A percentile compares a stretch with the other conserved stretches of the same genome.
These are phyloP conservation scores for Copidosoma aretas DNA, from an alignment of 2,888 invertebrate genomes.

Conservation along the genomic window DNA sequence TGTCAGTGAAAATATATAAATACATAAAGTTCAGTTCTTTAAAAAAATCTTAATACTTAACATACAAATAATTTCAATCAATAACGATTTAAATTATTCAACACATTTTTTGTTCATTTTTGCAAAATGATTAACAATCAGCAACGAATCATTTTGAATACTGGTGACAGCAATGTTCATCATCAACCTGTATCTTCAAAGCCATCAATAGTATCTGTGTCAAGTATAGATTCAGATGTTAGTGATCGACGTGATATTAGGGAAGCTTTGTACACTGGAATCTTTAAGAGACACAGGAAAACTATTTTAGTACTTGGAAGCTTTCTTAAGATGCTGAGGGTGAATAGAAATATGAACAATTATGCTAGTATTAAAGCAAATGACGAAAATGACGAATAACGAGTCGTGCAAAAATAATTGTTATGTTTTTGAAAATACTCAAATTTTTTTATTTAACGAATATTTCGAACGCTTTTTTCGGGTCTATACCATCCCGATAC, in stretches of 20 bases:
- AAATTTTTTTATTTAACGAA: constrained; percentile 32
- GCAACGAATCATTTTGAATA: constrained; percentile 55
- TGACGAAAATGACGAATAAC: constrained; percentile 58
- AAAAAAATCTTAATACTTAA: neutral
- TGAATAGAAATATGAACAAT: constrained; percentile 62
- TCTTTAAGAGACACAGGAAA: constrained; percentile 60
- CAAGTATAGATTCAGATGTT: constrained; percentile 60
- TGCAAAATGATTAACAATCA: constrained; percentile 59
- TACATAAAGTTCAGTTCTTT: neutral
- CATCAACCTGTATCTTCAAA: constrained; percentile 58
- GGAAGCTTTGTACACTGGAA: constrained; percentile 60
- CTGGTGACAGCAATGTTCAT: constrained; percentile 53
- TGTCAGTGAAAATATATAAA: constrained; percentile 13
- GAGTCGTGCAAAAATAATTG: constrained; percentile 23
- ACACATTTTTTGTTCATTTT: neutral
- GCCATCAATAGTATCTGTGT: constrained; percentile 58
- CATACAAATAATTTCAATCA: neutral
- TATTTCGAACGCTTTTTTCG: neutral
- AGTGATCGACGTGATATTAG: constrained; percentile 60
- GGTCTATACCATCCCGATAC: neutral
- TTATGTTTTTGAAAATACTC: constrained; percentile 7
- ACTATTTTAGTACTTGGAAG: constrained; percentile 61
- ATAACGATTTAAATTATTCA: neutral
- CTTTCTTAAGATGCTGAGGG: constrained; percentile 61
- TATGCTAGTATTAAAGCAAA: constrained; percentile 61